phyloP scores from a whole-genome alignment of 37 sponge, comb jelly and placozoan species.

The Halichondria panicea region DNA sequence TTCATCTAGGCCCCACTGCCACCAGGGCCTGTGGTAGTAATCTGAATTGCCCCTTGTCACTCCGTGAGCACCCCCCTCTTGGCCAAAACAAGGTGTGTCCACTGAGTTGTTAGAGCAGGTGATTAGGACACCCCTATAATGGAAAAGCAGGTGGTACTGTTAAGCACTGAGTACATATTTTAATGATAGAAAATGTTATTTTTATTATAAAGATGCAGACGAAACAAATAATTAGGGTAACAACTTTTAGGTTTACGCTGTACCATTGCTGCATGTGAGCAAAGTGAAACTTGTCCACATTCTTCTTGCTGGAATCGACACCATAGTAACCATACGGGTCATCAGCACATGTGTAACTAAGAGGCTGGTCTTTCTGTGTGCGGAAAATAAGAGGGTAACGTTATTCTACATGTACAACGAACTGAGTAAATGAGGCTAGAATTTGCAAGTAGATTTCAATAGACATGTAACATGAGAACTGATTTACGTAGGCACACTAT shows the following conservation, averaged over 20 bases:
- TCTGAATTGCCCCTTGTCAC: background rate
- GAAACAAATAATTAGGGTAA: background rate
- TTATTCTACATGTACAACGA: no score
- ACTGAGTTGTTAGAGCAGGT: slow-evolving; percentile 41
- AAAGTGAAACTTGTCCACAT: slow-evolving; percentile 53
- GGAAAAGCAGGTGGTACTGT: background rate
- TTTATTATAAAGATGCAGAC: no score
- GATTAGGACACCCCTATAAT: slow-evolving; percentile 54
- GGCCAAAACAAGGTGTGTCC: slow-evolving; percentile 37
- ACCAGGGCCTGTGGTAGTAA: slow-evolving; percentile 33
- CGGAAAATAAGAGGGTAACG: background rate
- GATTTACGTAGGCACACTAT: no score
- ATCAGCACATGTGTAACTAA: slow-evolving; percentile 27
- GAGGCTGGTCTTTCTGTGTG: slow-evolving; percentile 34
- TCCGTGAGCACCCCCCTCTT: no score
- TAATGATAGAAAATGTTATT: background rate
- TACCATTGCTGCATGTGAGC: slow-evolving; percentile 62
- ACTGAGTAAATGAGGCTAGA: no score
- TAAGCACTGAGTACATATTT: background rate
- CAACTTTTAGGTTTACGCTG: background rate
- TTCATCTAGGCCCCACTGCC: slow-evolving; percentile 69
- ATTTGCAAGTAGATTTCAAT: no score
- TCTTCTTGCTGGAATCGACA: no score
- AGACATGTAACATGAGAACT: no score
- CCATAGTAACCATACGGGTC: slow-evolving; percentile 67